Percentiles rank a stretch among this genome's conserved stretches.
Conservation (phyloP, 2,888 invertebrate species). For the Hecatera dysodea region DNA sequence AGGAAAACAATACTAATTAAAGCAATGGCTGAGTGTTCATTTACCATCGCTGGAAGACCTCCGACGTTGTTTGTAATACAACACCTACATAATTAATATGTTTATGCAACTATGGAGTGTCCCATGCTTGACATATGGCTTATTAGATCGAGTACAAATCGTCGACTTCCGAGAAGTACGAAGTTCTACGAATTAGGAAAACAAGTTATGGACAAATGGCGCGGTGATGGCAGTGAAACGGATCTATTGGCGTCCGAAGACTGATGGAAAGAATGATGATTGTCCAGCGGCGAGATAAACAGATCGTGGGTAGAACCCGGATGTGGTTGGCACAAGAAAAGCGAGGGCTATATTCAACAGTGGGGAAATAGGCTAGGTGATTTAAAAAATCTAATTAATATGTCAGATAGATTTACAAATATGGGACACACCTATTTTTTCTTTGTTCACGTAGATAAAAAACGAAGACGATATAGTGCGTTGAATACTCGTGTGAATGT, state of each 20-base stretch:
- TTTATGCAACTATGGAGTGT: neutral
- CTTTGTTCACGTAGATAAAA: too few relatives aligned
- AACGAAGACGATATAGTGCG: too few relatives aligned
- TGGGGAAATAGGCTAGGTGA: too few relatives aligned
- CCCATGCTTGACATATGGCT: neutral
- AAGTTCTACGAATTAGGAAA: neutral
- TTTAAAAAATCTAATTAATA: too few relatives aligned
- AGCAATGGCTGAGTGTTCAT: conserved; percentile 54
- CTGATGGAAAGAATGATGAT: neutral
- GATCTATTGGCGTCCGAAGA: neutral
- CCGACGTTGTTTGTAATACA: conserved; percentile 16
- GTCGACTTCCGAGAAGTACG: neutral
- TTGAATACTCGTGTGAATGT: too few relatives aligned
- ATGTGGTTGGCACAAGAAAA: too few relatives aligned
- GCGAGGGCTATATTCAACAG: neutral
- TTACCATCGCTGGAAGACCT: conserved; percentile 1
- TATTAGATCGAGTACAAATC: neutral
- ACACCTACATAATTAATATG: neutral
- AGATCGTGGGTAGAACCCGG: neutral
- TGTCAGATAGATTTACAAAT: too few relatives aligned
- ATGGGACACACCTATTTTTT: too few relatives aligned
- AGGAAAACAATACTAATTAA: conserved; percentile 75
- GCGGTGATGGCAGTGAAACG: too few relatives aligned
- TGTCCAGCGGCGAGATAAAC: neutral
- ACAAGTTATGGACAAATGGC: neutral